Base-by-base conservation (phyloP, 2,888 invertebrate species). In the Heliconius sara region DNA sequence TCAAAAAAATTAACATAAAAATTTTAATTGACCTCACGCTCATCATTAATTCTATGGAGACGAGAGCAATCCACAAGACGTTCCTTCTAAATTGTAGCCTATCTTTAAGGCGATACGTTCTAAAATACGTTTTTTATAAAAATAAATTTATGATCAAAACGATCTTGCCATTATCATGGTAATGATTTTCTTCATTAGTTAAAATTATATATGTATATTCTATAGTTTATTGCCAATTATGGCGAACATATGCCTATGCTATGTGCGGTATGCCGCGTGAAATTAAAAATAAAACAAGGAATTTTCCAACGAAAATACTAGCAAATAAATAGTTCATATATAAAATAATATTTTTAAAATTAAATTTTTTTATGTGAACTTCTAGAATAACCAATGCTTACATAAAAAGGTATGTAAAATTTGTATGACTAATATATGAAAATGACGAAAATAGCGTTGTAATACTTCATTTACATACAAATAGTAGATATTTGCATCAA, bases 11-110 rank as follows among this genome's bases (percentile, higher is more conserved):
- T 93, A 93, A 90, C 94, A 93, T 93, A 92, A 93, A 90, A 87
- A 93, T 92, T 92, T 93, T 93, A 93, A 93, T 93, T 92, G 92
- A 90, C 86, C 84, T 84, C 84, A 84, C 84, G 85, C 84, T 85
- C 87, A 87, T 89, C 87, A 88, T 91, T 89, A 89, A 88, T 88
- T 88, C 71, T 27, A 73, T 78, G 79, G 79, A 79, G 79, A 70
- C 66, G 68, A 71, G 47, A 43, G 25, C 60, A 43, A 34, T 73
- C 9, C 60, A 66, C 0, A 9, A 27, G 2, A 68, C 7, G 68
- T 25, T 2, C 65, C 30, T 66, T 13, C 22, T 27, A 75, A 75
- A 47, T 13, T 68, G 19, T 30, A n/a, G 16, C 47, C 43, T 79
- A 75, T 79, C 19, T 4, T n/a, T 7, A 2, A 25, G 1, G 0